Conservation (phyloP, 2,888 invertebrate genomes). For the Eueremaeus valkanovi region DNA sequence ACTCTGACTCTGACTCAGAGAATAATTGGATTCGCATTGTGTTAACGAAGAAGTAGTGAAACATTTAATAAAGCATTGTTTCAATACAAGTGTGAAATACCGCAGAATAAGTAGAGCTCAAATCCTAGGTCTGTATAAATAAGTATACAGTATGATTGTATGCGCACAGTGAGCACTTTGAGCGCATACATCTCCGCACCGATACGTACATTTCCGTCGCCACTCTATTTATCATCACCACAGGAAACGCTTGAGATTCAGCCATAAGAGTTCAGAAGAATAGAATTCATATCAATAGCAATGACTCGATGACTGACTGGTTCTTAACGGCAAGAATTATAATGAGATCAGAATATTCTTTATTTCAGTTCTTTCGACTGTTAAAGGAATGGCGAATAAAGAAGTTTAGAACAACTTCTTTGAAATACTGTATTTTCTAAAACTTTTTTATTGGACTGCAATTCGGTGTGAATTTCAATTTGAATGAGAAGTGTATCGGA, state of each 20-base stretch:
- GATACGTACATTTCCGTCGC: constrained; percentile 13
- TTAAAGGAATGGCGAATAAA: neutral
- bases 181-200: neutral
- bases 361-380: neutral
- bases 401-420: neutral
- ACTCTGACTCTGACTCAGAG: too few species aligned
- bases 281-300: neutral
- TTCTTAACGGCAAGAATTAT: neutral
- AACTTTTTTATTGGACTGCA: neutral
- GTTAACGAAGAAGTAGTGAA: too few species aligned
- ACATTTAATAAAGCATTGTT: too few species aligned
- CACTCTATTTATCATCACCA: neutral
- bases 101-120: too few species aligned
- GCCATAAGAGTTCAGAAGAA: neutral
- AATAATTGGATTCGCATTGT: too few species aligned
- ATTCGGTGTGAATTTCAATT: too few species aligned
- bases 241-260: neutral
- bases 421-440: neutral
- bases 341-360: constrained; percentile 9
- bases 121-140: neutral
- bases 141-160: neutral
- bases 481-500: too few species aligned
- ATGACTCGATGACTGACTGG: neutral
- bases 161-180: neutral
- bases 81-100: too few species aligned